Conservation (phyloP, 1,140 invertebrate genomes). For the Drosophila nikananu region DNA sequence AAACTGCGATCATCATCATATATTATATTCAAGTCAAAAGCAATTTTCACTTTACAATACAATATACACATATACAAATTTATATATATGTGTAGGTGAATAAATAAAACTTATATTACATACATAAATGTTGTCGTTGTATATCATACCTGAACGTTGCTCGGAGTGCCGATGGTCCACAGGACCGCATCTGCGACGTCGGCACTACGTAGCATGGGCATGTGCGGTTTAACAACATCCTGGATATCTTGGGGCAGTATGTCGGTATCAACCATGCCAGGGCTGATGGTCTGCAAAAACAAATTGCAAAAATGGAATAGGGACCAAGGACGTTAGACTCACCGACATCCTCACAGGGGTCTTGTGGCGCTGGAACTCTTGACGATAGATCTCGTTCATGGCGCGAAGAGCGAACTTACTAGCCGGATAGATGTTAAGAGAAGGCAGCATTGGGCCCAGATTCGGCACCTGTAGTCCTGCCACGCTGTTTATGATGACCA, state of each 20-base stretch:
- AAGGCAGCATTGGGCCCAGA: conserved; percentile 71
- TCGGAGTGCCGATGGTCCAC: conserved; percentile 87
- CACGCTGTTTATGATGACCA: conserved; percentile 85
- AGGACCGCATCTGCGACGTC: conserved; percentile 88
- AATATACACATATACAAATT: no score
- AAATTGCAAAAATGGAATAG: not conserved
- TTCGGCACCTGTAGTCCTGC: conserved; percentile 82
- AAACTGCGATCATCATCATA: no score
- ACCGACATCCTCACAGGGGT: conserved; percentile 88
- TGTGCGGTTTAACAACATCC: conserved; percentile 52
- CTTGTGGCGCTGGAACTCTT: conserved; percentile 83
- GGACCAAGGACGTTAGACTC: conserved; percentile 58
- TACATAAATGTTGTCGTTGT: no score
- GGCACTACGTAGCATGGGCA: conserved; percentile 80
- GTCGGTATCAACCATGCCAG: conserved; percentile 88
- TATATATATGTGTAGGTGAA: no score
- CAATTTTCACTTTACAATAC: no score
- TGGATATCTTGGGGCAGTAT: conserved; percentile 83
- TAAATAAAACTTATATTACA: no score
- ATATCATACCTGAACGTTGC: conserved; percentile 87
- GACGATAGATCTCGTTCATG: conserved; percentile 87
- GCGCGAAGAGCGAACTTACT: conserved; percentile 88
- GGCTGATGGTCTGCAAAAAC: conserved; percentile 87
- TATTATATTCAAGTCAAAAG: not conserved
- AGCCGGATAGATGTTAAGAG: conserved; percentile 87